Conservation (phyloP, 2,113 vertebrate genomes). For the Crotalus tigris region DNA sequence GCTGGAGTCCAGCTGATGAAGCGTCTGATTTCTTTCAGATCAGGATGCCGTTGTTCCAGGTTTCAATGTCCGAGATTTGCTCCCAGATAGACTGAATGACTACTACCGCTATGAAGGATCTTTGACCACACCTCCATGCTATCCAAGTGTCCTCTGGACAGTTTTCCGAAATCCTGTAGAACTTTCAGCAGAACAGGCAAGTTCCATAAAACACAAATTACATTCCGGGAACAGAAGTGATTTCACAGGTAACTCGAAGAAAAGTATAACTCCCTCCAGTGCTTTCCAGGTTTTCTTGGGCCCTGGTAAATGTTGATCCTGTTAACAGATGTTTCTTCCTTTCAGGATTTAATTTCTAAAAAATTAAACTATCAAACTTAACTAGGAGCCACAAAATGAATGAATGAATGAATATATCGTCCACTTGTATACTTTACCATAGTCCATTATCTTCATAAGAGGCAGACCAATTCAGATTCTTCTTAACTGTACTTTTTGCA, state of each 20-base stretch:
- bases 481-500: background rate
- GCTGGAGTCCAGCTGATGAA: background rate
- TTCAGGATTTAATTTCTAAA: background rate
- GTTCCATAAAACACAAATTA: background rate
- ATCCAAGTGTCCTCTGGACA: slow-evolving; percentile 91
- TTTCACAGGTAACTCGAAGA: background rate
- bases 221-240: background rate
- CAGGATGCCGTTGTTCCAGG: slow-evolving; percentile 76
- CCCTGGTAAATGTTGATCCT: background rate
- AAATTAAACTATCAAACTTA: background rate
- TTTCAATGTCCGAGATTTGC: slow-evolving; percentile 80
- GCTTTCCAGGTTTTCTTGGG: background rate
- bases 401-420: background rate
- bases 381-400: background rate
- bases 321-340: background rate
- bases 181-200: slow-evolving; percentile 87
- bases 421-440: background rate
- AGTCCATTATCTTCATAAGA: background rate
- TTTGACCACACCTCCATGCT: slow-evolving; percentile 94
- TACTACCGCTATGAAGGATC: slow-evolving; percentile 92
- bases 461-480: too few species aligned
- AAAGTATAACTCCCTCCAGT: background rate
- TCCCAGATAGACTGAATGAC: slow-evolving; percentile 80
- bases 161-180: slow-evolving; percentile 82
- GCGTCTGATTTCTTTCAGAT: slow-evolving; percentile 62